phyloP scores from a whole-genome alignment of 2,797 vertebrate genomes.

The Diglossa cyanea region DNA sequence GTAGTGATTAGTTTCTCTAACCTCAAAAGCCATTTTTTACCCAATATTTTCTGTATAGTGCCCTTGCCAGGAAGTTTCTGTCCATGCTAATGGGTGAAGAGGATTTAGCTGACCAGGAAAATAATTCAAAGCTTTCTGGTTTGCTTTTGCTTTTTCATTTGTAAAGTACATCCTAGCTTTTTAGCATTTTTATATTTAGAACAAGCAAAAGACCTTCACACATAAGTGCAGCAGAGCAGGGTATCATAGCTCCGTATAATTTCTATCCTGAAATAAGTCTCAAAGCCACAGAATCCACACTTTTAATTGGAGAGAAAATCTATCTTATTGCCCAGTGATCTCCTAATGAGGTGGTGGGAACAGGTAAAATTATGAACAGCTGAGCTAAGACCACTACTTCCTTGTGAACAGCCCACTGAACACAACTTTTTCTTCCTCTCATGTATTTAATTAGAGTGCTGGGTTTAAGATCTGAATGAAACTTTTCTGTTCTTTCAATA shows the following conservation, averaged over 20 bases:
- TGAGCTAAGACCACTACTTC: background rate
- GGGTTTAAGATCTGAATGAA: background rate
- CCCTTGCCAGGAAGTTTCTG: background rate
- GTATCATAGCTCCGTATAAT: background rate
- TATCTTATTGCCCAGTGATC: background rate
- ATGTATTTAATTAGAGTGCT: background rate
- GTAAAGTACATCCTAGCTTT: background rate
- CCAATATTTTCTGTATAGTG: background rate
- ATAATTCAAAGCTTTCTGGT: background rate
- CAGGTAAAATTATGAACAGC: background rate
- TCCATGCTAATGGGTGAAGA: background rate
- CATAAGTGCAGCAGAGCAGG: background rate
- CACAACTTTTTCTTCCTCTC: background rate
- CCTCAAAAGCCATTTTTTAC: conserved; percentile 23
- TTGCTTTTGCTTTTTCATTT: background rate
- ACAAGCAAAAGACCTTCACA: background rate
- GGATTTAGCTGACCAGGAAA: background rate
- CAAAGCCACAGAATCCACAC: background rate
- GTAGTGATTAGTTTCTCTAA: background rate
- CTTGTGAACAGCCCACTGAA: background rate
- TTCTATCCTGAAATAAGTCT: background rate
- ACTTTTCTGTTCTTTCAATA: background rate
- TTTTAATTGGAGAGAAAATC: background rate
- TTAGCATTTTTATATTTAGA: background rate
- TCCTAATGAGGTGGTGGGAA: background rate